Conservation (phyloP, 2,888 invertebrate species). For the Prosapia bicincta region DNA sequence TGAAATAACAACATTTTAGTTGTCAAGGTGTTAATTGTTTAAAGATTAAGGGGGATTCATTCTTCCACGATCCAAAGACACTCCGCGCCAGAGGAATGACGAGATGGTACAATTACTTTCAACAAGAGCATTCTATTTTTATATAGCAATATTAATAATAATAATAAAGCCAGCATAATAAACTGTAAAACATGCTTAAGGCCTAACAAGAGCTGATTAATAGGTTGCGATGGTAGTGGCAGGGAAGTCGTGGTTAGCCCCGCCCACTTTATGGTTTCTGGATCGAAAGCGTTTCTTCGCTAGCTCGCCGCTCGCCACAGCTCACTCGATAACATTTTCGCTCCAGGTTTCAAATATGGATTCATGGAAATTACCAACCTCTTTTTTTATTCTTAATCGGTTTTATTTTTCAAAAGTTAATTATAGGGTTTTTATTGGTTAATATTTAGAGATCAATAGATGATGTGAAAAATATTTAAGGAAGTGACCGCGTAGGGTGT, state of each 20-base stretch:
- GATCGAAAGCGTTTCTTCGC: slow-evolving; percentile 16
- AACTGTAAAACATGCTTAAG: slow-evolving; percentile 15
- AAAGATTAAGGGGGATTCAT: no score
- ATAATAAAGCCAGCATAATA: slow-evolving; percentile 9
- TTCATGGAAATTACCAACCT: slow-evolving; percentile 28
- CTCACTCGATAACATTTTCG: slow-evolving; percentile 25
- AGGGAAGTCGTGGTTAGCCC: slow-evolving; percentile 2
- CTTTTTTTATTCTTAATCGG: slow-evolving; percentile 21
- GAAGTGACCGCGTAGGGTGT: neutral
- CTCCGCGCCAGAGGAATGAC: neutral
- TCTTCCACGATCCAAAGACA: neutral
- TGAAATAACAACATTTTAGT: no score
- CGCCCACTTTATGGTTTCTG: slow-evolving; percentile 28
- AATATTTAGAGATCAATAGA: slow-evolving; percentile 26
- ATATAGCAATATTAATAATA: slow-evolving; percentile 19
- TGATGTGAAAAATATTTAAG: neutral
- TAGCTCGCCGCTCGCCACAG: neutral
- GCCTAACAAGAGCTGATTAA: slow-evolving; percentile 12
- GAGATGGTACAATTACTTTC: neutral
- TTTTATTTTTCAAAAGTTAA: slow-evolving; percentile 28
- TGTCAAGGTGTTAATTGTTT: no score
- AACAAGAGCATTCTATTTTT: slow-evolving; percentile 20
- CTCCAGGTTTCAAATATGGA: slow-evolving; percentile 29
- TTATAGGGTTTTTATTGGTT: slow-evolving; percentile 26
- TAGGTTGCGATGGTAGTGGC: neutral